Conservation (phyloP, 2,888 invertebrate genomes). For the Polymixis lichenea region DNA sequence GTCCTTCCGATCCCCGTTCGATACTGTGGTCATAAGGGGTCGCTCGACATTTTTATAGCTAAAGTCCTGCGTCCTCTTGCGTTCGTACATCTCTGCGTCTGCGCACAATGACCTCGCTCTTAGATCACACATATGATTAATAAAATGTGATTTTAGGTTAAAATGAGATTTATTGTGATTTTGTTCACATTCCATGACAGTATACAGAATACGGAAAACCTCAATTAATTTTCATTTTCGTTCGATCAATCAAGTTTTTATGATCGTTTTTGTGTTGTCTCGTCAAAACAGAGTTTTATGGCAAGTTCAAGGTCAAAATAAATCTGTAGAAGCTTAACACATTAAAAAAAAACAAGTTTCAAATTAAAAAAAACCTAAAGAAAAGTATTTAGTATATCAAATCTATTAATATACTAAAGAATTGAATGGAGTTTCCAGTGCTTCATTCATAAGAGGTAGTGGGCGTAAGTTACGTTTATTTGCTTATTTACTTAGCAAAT, state of each 20-base stretch:
- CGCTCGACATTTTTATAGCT: conserved; percentile 85
- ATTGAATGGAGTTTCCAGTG: conserved; percentile 47
- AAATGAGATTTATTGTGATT: conserved; percentile 46
- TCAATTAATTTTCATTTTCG: conserved; percentile 14
- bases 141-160: conserved; percentile 65
- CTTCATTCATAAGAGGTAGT: conserved; percentile 61
- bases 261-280: not conserved
- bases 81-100: conserved; percentile 77
- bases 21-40: conserved; percentile 84
- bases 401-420: conserved; percentile 36
- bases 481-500: conserved; percentile 52
- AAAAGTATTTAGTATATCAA: conserved; percentile 9
- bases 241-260: not conserved
- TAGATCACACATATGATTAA: conserved; percentile 72
- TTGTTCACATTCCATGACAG: conserved; percentile 16
- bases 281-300: conserved; percentile 4
- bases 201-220: conserved; percentile 15
- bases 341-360: not conserved
- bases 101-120: conserved; percentile 85
- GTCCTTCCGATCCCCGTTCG: conserved; percentile 85
- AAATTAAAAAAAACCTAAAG: not conserved
- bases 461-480: conserved; percentile 59
- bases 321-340: not conserved
- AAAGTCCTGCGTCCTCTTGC: conserved; percentile 83
- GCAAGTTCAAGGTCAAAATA: conserved; percentile 15